These are phyloP conservation scores for Andrena minutula DNA, from an alignment of 2,888 invertebrate genomes.

Conservation along the genomic window DNA sequence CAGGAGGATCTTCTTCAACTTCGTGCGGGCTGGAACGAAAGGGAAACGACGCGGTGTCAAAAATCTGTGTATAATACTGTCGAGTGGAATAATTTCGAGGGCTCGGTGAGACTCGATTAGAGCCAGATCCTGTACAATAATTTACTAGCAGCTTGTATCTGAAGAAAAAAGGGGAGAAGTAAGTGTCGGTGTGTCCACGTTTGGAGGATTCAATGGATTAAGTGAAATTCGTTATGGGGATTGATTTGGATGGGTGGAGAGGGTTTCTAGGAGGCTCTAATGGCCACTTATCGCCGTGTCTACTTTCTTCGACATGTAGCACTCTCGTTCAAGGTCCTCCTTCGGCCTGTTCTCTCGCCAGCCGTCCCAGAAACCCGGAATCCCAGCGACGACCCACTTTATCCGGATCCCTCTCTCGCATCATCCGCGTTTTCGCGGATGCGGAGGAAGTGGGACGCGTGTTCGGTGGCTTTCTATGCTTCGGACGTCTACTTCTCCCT, in stretches of 20 bases:
- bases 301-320: conserved; percentile 81
- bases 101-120: neutral
- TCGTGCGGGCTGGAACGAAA: conserved; percentile 85
- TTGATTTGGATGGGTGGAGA: neutral
- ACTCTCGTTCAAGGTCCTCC: conserved; percentile 82
- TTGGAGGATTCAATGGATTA: conserved; percentile 29
- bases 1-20: conserved; percentile 87
- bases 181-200: neutral
- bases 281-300: conserved; percentile 78
- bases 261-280: conserved; percentile 64
- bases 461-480: conserved; percentile 59
- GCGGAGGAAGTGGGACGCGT: conserved; percentile 66
- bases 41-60: neutral
- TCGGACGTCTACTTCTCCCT: conserved; percentile 31
- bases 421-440: conserved; percentile 66
- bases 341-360: conserved; percentile 62
- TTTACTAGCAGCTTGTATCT: neutral
- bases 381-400: conserved; percentile 66
- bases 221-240: conserved; percentile 53
- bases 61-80: neutral
- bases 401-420: conserved; percentile 21
- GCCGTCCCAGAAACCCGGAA: conserved; percentile 82
- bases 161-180: neutral
- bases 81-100: neutral
- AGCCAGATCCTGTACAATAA: neutral